phyloP scores from a whole-genome alignment of 2,888 invertebrate species.

The Acronicta leporina region DNA sequence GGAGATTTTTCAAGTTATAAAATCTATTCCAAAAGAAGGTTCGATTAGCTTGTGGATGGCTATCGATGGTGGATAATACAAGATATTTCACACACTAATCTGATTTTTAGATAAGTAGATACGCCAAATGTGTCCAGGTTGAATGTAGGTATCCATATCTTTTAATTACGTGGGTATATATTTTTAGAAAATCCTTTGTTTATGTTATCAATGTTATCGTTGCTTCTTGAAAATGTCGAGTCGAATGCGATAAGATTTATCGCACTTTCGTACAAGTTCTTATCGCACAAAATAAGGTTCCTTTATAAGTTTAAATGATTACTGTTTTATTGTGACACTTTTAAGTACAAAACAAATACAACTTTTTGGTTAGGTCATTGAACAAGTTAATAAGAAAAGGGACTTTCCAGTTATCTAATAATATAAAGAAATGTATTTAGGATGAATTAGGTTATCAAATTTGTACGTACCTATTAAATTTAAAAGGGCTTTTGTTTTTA shows the following conservation, averaged over 20 bases:
- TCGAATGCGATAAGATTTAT: conserved; percentile 17
- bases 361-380: neutral
- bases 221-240: neutral
- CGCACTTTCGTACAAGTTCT: neutral
- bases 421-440: neutral
- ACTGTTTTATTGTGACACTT: neutral
- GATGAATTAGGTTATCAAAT: conserved; percentile 19
- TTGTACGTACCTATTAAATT: neutral
- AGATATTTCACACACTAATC: too few species aligned
- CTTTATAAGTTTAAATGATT: neutral
- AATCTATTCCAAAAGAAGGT: too few species aligned
- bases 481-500: conserved; percentile 5
- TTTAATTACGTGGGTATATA: neutral
- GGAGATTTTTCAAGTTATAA: too few species aligned
- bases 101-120: too few species aligned
- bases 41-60: too few species aligned
- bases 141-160: neutral
- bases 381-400: neutral
- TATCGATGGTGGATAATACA: too few species aligned
- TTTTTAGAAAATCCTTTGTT: neutral
- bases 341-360: neutral
- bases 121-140: too few species aligned
- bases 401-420: neutral
- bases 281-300: conserved; percentile 12
- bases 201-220: conserved; percentile 3